Evolutionary conservation across 1,140 invertebrate species (phyloP).

Genomic region (Pogonomyrmex barbatus): DNA sequence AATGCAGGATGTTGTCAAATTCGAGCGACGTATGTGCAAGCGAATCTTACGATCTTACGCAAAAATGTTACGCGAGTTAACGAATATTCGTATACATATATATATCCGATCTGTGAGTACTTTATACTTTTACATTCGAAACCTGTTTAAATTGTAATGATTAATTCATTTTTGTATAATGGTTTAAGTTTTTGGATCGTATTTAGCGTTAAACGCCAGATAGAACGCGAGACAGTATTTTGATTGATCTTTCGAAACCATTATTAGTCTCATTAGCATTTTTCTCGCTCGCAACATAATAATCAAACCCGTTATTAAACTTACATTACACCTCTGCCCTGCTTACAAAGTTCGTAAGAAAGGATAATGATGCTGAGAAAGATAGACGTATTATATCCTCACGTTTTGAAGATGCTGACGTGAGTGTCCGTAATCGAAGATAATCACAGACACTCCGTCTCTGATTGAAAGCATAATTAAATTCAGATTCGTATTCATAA

Average conservation of each 20-base stretch:
- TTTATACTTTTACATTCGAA: neutral
- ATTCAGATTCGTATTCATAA: slow-evolving; percentile 14
- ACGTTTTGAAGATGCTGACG: neutral
- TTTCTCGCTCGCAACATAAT: neutral
- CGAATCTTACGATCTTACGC: slow-evolving; percentile 1
- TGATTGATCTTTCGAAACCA: slow-evolving; percentile 33
- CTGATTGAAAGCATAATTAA: slow-evolving; percentile 26
- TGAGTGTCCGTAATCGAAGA: slow-evolving; percentile 27
- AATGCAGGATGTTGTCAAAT: slow-evolving; percentile 26
- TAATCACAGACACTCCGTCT: slow-evolving; percentile 14
- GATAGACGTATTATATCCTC: neutral
- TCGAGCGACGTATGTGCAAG: neutral
- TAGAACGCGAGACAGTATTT: neutral
- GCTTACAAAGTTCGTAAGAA: neutral
- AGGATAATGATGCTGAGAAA: slow-evolving; percentile 12
- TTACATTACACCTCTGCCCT: slow-evolving; percentile 18
- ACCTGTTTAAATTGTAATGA: neutral
- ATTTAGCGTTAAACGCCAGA: neutral
- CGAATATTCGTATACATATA: neutral
- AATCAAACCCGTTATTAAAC: slow-evolving; percentile 42
- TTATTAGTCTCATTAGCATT: slow-evolving; percentile 10
- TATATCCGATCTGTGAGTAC: neutral
- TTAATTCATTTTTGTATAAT: neutral
- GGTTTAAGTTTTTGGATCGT: neutral
- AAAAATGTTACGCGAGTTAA: neutral